Evolutionary conservation across 1,140 invertebrate species (phyloP).

Genomic region (Andrena cerasifolii): DNA sequence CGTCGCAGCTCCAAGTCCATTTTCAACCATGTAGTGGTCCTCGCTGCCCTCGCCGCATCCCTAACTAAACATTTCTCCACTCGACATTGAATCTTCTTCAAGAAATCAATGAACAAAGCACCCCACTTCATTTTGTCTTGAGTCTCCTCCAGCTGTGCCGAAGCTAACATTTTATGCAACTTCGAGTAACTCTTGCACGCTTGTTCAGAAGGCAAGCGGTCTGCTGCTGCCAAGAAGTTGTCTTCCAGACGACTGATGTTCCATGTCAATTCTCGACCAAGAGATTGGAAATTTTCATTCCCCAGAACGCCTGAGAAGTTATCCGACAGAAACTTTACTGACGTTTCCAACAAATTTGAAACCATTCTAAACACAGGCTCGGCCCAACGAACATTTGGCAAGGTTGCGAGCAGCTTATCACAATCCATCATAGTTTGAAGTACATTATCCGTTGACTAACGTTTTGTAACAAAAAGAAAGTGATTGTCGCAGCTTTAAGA

Average conservation of each 20-base stretch:
- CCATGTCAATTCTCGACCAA: constrained; percentile 86
- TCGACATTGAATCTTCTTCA: constrained; percentile 79
- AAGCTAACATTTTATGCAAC: constrained; percentile 78
- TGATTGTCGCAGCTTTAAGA: neutral
- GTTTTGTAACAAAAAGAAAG: constrained; percentile 21
- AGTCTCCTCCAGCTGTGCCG: constrained; percentile 69
- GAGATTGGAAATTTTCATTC: constrained; percentile 85
- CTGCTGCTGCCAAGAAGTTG: constrained; percentile 85
- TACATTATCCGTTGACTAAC: constrained; percentile 85
- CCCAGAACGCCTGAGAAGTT: constrained; percentile 86
- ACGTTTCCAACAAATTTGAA: constrained; percentile 86
- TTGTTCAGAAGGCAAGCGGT: constrained; percentile 86
- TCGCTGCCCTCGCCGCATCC: constrained; percentile 85
- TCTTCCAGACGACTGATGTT: constrained; percentile 87
- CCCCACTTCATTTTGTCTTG: constrained; percentile 77
- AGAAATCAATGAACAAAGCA: constrained; percentile 79
- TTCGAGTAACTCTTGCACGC: constrained; percentile 87
- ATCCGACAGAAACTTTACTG: constrained; percentile 85
- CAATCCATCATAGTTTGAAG: constrained; percentile 87
- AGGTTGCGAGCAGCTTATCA: constrained; percentile 86
- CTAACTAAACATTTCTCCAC: constrained; percentile 86
- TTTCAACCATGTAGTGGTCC: constrained; percentile 85
- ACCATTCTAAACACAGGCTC: constrained; percentile 87
- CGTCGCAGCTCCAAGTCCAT: constrained; percentile 85
- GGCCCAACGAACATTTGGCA: constrained; percentile 88